Conservation (phyloP, 2,888 invertebrate species). For the Psylliodes chrysocephalus region DNA sequence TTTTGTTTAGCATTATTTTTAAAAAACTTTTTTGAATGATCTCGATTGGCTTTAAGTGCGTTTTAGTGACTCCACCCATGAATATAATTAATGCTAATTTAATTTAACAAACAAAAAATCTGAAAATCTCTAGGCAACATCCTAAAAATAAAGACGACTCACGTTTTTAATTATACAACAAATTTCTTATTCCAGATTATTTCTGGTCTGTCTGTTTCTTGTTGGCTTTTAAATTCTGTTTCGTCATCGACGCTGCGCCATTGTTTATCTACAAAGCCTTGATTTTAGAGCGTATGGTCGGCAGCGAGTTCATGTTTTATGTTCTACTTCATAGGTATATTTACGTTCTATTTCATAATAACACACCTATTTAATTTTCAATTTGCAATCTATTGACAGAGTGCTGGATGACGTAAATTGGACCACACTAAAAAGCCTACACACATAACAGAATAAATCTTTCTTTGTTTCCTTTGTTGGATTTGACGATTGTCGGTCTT, state of each 20-base stretch:
- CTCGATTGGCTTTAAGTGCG: too few species aligned
- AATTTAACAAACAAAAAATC: too few species aligned
- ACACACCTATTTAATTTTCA: conserved; percentile 6
- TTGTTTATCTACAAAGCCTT: conserved; percentile 5
- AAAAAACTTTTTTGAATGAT: too few species aligned
- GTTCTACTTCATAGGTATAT: not conserved
- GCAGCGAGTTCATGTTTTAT: not conserved
- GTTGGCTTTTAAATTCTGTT: conserved; percentile 12
- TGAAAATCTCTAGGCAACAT: not conserved
- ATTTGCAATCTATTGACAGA: conserved; percentile 1
- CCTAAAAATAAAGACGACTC: conserved; percentile 3
- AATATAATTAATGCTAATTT: too few species aligned
- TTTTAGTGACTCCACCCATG: too few species aligned
- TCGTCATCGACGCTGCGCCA: conserved; percentile 16
- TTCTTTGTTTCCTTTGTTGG: not conserved
- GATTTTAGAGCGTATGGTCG: not conserved
- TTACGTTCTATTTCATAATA: not conserved
- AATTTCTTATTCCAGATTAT: not conserved
- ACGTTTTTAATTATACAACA: conserved; percentile 5
- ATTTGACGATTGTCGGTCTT: not conserved
- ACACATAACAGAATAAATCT: not conserved
- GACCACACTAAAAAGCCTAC: not conserved
- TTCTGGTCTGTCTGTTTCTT: not conserved
- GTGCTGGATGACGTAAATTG: not conserved
- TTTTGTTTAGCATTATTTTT: too few species aligned